Conservation (phyloP, 30 jellyfish, hydroid and myxozoan genomes). For the Aurelia coerulea region DNA sequence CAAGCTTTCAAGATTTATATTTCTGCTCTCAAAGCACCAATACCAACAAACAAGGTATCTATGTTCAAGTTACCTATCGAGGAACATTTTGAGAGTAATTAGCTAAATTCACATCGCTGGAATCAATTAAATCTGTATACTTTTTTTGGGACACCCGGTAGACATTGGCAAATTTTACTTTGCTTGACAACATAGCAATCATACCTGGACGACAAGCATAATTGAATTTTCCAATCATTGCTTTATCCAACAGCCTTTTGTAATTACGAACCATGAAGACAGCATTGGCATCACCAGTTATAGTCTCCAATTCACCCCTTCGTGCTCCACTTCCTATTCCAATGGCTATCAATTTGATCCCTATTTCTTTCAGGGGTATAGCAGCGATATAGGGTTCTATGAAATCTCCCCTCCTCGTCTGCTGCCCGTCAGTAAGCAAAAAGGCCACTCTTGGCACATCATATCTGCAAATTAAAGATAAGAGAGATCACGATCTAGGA, state of each 20-base stretch:
- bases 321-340: constrained; percentile 43
- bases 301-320: constrained; percentile 30
- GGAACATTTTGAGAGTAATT: too few species aligned
- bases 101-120: too few species aligned
- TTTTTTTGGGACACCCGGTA: too few species aligned
- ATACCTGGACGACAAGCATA: constrained; percentile 53
- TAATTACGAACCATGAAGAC: constrained; percentile 25
- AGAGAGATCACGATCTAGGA: background rate
- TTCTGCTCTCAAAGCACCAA: too few species aligned
- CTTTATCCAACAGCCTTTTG: background rate
- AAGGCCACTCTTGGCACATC: constrained; percentile 47
- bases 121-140: too few species aligned
- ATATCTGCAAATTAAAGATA: background rate
- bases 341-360: constrained; percentile 31
- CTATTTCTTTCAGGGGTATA: constrained; percentile 38
- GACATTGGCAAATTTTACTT: too few species aligned
- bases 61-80: too few species aligned
- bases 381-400: constrained; percentile 60
- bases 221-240: constrained; percentile 3
- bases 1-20: too few species aligned
- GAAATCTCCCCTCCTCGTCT: constrained; percentile 58
- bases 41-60: too few species aligned
- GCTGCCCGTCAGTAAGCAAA: constrained; percentile 63
- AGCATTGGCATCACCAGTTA: constrained; percentile 20
- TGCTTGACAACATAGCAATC: background rate